Conservation (phyloP, 1,140 invertebrate species). For the Himalopsyche phryganea region DNA sequence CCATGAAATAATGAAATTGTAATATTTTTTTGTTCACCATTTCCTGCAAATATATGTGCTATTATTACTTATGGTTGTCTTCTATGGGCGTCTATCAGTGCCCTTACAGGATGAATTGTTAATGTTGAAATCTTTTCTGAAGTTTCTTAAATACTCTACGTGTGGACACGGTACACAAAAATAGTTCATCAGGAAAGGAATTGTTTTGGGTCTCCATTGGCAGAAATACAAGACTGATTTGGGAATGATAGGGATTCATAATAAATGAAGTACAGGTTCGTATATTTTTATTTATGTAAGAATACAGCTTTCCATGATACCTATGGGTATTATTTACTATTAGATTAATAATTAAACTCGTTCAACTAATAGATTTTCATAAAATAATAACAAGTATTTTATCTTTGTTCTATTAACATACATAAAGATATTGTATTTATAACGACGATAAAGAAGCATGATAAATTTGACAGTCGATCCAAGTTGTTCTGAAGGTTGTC, state of each 20-base stretch:
- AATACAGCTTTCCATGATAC: slow-evolving; percentile 1
- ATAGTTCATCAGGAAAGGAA: too few relatives aligned
- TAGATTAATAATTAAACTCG: neutral
- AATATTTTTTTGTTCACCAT: too few relatives aligned
- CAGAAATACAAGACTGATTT: neutral
- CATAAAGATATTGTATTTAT: neutral
- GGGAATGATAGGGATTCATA: neutral
- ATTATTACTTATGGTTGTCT: too few relatives aligned
- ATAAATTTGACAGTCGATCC: neutral
- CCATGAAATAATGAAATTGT: too few relatives aligned
- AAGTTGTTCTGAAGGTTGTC: too few relatives aligned
- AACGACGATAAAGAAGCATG: neutral
- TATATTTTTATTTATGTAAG: slow-evolving; percentile 2
- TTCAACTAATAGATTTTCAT: neutral
- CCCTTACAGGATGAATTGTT: too few relatives aligned
- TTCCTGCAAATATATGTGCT: too few relatives aligned
- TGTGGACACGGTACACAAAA: too few relatives aligned
- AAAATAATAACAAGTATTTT: slow-evolving; percentile 2
- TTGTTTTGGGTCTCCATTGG: neutral
- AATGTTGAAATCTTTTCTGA: too few relatives aligned
- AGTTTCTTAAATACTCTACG: too few relatives aligned
- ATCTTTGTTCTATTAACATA: neutral
- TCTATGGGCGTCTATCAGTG: too few relatives aligned
- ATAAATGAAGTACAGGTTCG: neutral
- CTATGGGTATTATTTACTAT: neutral